Evolutionary conservation across 2,797 vertebrate genomes (phyloP).

Genomic region (Centroberyx gerrardi): DNA sequence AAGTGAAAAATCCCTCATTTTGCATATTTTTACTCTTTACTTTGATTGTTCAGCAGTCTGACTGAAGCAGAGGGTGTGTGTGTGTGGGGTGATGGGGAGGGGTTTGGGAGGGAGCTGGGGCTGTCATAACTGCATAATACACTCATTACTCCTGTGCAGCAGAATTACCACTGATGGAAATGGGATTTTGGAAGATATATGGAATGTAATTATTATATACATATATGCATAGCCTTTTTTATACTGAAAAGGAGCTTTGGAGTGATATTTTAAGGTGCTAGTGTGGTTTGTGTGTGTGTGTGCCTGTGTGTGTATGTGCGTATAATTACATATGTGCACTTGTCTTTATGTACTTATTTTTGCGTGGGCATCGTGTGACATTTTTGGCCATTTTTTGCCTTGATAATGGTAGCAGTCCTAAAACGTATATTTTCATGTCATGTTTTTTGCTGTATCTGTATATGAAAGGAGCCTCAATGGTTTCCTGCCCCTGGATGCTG

Average conservation of each 20-base stretch:
- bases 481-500: slow-evolving; percentile 20
- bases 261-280: slow-evolving; percentile 63
- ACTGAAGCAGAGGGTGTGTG: slow-evolving; percentile 50
- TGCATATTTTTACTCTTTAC: slow-evolving; percentile 75
- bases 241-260: slow-evolving; percentile 67
- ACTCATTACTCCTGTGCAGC: slow-evolving; percentile 84
- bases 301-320: slow-evolving; percentile 22
- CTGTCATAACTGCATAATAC: slow-evolving; percentile 87
- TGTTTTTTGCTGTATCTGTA: slow-evolving; percentile 19
- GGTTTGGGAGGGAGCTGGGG: slow-evolving; percentile 66
- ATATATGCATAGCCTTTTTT: slow-evolving; percentile 84
- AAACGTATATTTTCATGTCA: slow-evolving; percentile 20
- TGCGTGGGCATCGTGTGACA: slow-evolving; percentile 27
- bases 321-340: slow-evolving; percentile 17
- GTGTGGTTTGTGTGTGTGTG: slow-evolving; percentile 24
- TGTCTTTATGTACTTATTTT: slow-evolving; percentile 39
- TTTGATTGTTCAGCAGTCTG: slow-evolving; percentile 80
- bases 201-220: slow-evolving; percentile 87
- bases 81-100: slow-evolving; percentile 62
- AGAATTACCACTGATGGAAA: slow-evolving; percentile 86
- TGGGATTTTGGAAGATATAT: slow-evolving; percentile 87
- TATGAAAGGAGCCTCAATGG: slow-evolving; percentile 25
- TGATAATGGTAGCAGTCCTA: slow-evolving; percentile 3
- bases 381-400: background rate
- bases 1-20: slow-evolving; percentile 72